Base-by-base conservation (phyloP, 2,888 invertebrate genomes). In the Tetragonisca angustula region DNA sequence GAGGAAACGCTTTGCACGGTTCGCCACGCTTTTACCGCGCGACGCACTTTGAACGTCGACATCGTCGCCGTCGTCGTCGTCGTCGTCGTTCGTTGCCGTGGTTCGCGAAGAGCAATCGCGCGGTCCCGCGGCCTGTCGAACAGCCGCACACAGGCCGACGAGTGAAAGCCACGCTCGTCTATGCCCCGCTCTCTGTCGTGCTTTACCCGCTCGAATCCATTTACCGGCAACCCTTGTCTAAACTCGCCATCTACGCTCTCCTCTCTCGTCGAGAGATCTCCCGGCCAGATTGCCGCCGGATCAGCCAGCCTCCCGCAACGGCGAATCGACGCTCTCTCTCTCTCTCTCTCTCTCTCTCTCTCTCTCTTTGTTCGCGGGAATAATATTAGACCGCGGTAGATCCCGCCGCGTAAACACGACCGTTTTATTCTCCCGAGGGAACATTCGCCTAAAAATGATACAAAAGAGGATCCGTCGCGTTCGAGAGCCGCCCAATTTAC, bases 121-220 rank as follows among this genome's bases (percentile, higher is more conserved):
- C 56, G 54, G 65, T 65, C 24, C 65, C 67, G 52, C 54, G 54
- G 54, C 75, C 75, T 56, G 75, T 75, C 75, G 68, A 75, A 75
- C 56, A 67, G 54, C 52, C 4, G n/a, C n/a, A 21, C 43, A 6
- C 15, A 17, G 61, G 61, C 15, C 54, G 43, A 19, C 36, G 36
- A 68, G 61, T 21, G 49, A 72, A 61, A 61, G 71, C n/a, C n/a
- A n/a, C 71, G 43, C 9, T 43, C 43, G 59, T 72, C 59, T 71
- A 59, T n/a, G 49, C n/a, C 54, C 54, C 15, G 54, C 13, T 56
- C 59, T n/a, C 61, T 24, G 19, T 27, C 59, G 56, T 15, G 72
- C 32, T 72, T 61, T 61, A 50, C 54, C 21, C n/a, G 49, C 76
- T 76, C 76, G 76, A 70, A 76, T 76, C 76, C 76, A 76, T 76